Conservation (phyloP, 2,888 invertebrate species). For the Neria commutata region DNA sequence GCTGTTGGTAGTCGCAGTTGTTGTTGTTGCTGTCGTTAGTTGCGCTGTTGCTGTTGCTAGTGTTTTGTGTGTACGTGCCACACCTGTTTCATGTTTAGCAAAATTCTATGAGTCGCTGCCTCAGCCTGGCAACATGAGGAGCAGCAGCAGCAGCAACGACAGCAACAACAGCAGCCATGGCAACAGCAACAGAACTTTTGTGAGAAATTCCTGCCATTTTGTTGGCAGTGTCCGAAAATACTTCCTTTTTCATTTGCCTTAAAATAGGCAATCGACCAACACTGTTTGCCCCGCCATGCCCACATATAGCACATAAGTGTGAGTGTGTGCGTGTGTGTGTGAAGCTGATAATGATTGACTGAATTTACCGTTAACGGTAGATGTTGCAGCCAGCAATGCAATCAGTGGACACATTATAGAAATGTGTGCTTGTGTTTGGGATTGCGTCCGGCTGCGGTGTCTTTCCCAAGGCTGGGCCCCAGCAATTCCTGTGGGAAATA, state of each 20-base stretch:
- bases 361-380: conserved; percentile 50
- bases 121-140: conserved; percentile 33
- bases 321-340: conserved; percentile 4
- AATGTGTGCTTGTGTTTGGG: background rate
- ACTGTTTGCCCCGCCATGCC: too few relatives aligned
- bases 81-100: conserved; percentile 48
- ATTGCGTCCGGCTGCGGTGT: conserved; percentile 1
- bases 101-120: background rate
- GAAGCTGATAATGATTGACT: conserved; percentile 52
- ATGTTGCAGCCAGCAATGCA: conserved; percentile 23
- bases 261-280: conserved; percentile 4
- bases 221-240: conserved; percentile 45
- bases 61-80: conserved; percentile 40
- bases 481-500: conserved; percentile 12
- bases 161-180: conserved; percentile 17
- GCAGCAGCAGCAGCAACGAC: conserved; percentile 20
- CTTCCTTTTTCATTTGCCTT: conserved; percentile 6
- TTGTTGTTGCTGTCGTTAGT: conserved; percentile 21
- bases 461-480: background rate
- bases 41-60: conserved; percentile 30
- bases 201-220: conserved; percentile 42
- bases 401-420: conserved; percentile 49
- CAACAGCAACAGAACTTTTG: conserved; percentile 33
- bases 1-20: too few relatives aligned
- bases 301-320: conserved; percentile 1